phyloP scores from a whole-genome alignment of 2,113 vertebrate species.

The Hippocampus mohnikei region DNA sequence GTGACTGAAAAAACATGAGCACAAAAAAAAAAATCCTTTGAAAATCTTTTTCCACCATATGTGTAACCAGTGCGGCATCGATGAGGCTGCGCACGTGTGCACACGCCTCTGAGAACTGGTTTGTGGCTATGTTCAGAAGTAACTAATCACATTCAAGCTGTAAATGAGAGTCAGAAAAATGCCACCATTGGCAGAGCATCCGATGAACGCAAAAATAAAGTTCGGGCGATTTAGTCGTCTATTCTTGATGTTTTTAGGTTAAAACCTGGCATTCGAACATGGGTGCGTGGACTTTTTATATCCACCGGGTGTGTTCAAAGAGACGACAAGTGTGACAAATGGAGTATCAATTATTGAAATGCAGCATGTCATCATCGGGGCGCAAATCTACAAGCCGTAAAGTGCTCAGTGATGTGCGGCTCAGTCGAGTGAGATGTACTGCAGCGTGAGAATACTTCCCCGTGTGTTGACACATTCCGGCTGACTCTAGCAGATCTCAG shows the following conservation, averaged over 20 bases:
- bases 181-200: too few species aligned
- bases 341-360: conserved; percentile 31
- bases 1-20: not conserved
- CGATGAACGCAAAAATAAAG: too few species aligned
- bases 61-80: too few species aligned
- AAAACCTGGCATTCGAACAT: not conserved
- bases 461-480: conserved; percentile 30
- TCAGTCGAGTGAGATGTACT: not conserved
- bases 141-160: too few species aligned
- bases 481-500: conserved; percentile 42
- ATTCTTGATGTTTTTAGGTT: too few species aligned
- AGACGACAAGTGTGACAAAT: conserved; percentile 33
- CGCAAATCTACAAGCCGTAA: conserved; percentile 27
- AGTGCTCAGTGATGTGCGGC: conserved; percentile 12
- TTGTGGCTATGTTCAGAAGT: too few species aligned
- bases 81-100: not conserved
- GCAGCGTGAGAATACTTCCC: conserved; percentile 14
- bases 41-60: not conserved
- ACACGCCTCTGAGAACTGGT: not conserved
- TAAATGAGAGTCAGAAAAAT: too few species aligned
- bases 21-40: not conserved
- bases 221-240: too few species aligned
- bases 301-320: conserved; percentile 9
- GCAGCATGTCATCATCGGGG: conserved; percentile 24
- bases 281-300: not conserved